These are phyloP conservation scores for Drosophila suzukii DNA, from an alignment of 1,140 invertebrate species.

Conservation along the genomic window DNA sequence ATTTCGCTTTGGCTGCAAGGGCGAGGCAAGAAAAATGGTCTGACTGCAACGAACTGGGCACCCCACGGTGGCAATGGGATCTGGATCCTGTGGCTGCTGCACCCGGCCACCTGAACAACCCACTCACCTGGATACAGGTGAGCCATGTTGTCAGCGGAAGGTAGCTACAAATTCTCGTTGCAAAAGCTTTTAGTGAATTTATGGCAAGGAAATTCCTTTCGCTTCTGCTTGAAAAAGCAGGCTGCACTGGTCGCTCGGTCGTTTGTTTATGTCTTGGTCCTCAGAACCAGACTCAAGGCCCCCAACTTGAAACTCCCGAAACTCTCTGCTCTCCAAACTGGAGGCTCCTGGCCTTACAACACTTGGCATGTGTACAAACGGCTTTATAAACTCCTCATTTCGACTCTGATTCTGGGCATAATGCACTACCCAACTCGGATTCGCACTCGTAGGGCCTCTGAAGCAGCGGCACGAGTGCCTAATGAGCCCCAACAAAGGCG, in stretches of 20 bases:
- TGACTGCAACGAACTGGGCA: constrained; percentile 49
- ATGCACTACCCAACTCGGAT: constrained; percentile 51
- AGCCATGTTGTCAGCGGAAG: constrained; percentile 81
- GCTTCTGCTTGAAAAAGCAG: constrained; percentile 48
- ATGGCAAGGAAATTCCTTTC: constrained; percentile 77
- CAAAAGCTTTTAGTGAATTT: constrained; percentile 82
- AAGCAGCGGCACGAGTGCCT: constrained; percentile 12
- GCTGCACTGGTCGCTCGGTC: constrained; percentile 47
- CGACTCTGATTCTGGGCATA: constrained; percentile 27
- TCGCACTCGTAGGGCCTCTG: constrained; percentile 24
- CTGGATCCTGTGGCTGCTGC: constrained; percentile 26
- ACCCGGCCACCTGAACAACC: constrained; percentile 5
- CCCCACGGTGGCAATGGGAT: constrained; percentile 30
- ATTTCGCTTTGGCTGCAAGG: constrained; percentile 74
- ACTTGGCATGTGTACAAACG: constrained; percentile 46
- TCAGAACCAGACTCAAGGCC: constrained; percentile 2
- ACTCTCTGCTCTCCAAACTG: neutral
- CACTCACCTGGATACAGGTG: constrained; percentile 52
- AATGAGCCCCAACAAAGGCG: constrained; percentile 54
- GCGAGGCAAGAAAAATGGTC: constrained; percentile 53
- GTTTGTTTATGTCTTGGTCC: constrained; percentile 71
- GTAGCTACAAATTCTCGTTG: constrained; percentile 81
- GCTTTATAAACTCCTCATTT: constrained; percentile 43
- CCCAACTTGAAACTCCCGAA: neutral
- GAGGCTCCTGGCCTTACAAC: constrained; percentile 13